Percentiles rank a stretch among this genome's conserved stretches.
phyloP scores from a whole-genome alignment of 2,113 vertebrate genomes.

The Noturus placidus region DNA sequence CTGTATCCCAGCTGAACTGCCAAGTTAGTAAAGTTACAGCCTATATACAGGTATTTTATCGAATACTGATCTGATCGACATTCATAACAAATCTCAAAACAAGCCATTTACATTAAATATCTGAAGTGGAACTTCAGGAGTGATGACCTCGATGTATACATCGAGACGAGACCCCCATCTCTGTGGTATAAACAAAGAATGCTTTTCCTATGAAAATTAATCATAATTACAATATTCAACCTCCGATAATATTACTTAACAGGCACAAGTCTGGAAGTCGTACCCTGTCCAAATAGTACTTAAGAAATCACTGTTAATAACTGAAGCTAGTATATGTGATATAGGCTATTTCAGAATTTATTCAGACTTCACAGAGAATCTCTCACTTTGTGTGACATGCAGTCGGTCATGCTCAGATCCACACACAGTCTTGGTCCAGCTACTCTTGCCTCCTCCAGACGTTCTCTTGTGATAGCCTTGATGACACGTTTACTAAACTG shows the following conservation, averaged over 20 bases:
- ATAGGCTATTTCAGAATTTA: not conserved
- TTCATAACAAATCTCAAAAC: not conserved
- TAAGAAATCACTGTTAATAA: not conserved
- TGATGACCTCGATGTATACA: not conserved
- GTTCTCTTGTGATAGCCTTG: conserved; percentile 76
- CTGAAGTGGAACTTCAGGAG: not conserved
- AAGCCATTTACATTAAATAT: not conserved
- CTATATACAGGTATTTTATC: not conserved
- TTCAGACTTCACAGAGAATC: not conserved
- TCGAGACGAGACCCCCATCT: not conserved
- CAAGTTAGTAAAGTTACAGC: not conserved
- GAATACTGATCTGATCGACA: not conserved
- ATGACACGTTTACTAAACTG: conserved; percentile 74
- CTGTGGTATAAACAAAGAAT: not conserved
- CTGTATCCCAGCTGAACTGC: not conserved
- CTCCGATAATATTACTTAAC: not conserved
- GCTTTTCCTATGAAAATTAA: not conserved
- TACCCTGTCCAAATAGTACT: not conserved
- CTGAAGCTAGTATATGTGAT: not conserved
- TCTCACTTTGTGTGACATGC: conserved; percentile 86
- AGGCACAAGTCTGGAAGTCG: not conserved
- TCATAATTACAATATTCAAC: not conserved
- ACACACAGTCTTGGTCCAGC: conserved; percentile 80
- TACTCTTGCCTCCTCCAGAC: conserved; percentile 74
- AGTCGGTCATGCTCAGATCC: conserved; percentile 81